Evolutionary conservation across 1,140 invertebrate genomes (phyloP), one percentile per base, ranked within the genome.

Genomic region (Dysdera silvatica): DNA sequence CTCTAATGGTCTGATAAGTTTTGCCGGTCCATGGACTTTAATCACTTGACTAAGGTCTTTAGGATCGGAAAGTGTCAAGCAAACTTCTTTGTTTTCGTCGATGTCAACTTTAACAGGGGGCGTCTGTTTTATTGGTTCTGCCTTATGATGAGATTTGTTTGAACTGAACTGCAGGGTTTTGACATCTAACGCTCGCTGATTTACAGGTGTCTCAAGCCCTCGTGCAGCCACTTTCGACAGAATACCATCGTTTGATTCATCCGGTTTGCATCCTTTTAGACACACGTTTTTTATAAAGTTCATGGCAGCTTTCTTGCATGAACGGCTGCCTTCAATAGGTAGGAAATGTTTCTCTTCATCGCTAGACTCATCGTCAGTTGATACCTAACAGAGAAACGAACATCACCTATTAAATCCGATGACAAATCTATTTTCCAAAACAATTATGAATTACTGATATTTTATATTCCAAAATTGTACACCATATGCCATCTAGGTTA

Each of bases 231-330:
- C n/a, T 10, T 16, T 6, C 10, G 23, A 12, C 2, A n/a, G 32
- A 28, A 52, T 16, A 41, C 41, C 14, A 28, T 40, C 26, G 18
- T 51, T 5, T 26, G 41, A 48, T 10, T 48, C 49, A 8, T 45
- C 48, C 8, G 61, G 61, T 10, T 53, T 29, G 5, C 61, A 24
- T 6, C 52, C 52, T 26, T 55, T 63, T 4, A 29, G 18, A 31
- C 61, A 63, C 1, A 63, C 61, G 0, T 52, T 63, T 24, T 56
- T 55, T 7, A 63, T 63, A 28, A 63, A 63, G 31, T 63, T 52
- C 61, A 63, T 63, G 12, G 61, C 61, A 37, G 61, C 61, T n/a
- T 63, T 63, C 28, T 63, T 63, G 28, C 52, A 37, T 2, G 61
- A 63, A 0, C 61, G 41, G 2, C 61, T 53, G 6, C 61, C 31